phyloP scores from a whole-genome alignment of 1,140 invertebrate genomes.

The Micrasema longulum region DNA sequence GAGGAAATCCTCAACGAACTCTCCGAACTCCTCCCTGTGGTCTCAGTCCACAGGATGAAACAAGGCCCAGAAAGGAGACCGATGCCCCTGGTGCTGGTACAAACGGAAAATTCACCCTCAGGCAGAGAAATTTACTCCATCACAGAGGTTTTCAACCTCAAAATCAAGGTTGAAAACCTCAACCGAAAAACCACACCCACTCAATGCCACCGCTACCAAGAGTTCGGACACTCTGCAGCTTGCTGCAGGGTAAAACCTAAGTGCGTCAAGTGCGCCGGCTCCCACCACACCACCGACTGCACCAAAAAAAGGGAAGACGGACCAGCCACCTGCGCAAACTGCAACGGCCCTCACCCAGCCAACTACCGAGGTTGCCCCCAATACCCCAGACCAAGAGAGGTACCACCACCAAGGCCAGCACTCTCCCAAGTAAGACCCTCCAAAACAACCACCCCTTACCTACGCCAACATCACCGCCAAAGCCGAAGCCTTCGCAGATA shows the following conservation, averaged over 20 bases:
- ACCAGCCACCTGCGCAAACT: neutral
- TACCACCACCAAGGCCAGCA: neutral
- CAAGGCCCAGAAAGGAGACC: neutral
- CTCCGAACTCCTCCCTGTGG: neutral
- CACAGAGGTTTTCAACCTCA: no score
- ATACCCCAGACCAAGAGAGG: neutral
- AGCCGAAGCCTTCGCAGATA: no score
- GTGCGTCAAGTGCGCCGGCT: neutral
- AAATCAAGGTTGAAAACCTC: neutral
- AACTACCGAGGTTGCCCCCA: neutral
- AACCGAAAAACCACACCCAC: neutral
- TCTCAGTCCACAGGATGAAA: neutral
- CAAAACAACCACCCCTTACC: neutral
- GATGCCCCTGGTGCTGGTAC: neutral
- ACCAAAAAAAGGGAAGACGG: neutral
- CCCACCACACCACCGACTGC: neutral
- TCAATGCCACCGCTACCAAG: slow-evolving; percentile 9
- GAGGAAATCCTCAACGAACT: neutral
- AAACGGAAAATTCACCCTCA: neutral
- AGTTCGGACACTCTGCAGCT: neutral
- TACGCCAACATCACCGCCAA: neutral
- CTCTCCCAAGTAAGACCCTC: neutral
- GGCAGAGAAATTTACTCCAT: no score
- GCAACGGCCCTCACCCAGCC: neutral
- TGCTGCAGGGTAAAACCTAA: neutral